Conservation (phyloP, 2,888 invertebrate genomes). For the Dendrolimus houi region DNA sequence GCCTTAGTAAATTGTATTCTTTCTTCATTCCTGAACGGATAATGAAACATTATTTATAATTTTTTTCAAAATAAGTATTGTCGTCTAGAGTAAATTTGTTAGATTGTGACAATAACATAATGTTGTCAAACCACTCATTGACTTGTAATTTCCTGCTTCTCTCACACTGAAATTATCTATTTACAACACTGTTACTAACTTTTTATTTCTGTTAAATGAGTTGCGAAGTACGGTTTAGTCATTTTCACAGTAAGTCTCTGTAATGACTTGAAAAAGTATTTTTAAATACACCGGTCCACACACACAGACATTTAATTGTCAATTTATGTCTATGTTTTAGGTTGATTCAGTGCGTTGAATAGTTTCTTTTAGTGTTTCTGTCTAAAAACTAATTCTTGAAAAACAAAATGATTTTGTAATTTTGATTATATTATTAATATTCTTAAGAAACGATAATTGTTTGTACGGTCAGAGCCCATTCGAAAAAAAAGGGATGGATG, state of each 20-base stretch:
- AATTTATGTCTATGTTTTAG: no score
- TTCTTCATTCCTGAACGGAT: not conserved
- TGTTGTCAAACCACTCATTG: conserved; percentile 5
- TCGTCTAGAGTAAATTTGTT: not conserved
- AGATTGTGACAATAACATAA: not conserved
- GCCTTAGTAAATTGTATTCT: no score
- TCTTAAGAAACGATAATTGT: no score
- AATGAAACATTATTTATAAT: not conserved
- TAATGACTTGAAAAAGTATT: not conserved
- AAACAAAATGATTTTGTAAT: no score
- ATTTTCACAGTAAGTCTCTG: not conserved
- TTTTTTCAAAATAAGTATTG: not conserved
- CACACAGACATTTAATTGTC: no score
- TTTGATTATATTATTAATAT: no score
- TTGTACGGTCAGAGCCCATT: no score
- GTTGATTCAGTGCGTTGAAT: no score
- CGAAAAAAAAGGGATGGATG: no score
- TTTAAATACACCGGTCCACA: not conserved
- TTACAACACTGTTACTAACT: not conserved
- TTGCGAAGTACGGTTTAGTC: not conserved
- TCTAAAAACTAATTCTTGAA: no score
- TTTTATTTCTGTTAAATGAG: not conserved
- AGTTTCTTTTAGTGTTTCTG: no score
- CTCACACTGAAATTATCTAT: not conserved
- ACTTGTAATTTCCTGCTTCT: conserved; percentile 6